phyloP scores from a whole-genome alignment of 2,888 invertebrate genomes.

The Pristionchus japonicus region DNA sequence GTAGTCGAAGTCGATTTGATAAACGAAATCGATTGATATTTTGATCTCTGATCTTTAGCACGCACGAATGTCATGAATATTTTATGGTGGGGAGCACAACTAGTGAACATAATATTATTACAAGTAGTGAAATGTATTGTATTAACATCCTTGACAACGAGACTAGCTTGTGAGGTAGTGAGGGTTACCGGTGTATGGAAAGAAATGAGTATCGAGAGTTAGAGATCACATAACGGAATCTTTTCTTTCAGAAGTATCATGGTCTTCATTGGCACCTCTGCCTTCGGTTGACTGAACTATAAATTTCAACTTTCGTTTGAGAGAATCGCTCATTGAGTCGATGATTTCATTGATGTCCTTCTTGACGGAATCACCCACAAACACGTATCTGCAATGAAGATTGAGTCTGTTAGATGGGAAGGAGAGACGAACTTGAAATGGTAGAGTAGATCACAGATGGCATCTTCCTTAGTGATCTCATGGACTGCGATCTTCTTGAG shows the following conservation, averaged over 20 bases:
- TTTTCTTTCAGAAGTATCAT: not conserved
- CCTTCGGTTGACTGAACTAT: constrained; percentile 30
- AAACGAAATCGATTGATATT: not conserved
- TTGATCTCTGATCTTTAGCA: not conserved
- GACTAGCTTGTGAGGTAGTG: not conserved
- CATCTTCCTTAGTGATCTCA: constrained; percentile 36
- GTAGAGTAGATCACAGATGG: constrained; percentile 46
- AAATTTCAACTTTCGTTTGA: constrained; percentile 40
- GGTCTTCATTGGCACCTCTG: not conserved
- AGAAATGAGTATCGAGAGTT: not conserved
- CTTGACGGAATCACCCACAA: constrained; percentile 44
- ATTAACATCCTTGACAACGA: too few species aligned
- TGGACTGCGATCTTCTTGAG: constrained; percentile 11
- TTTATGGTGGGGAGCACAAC: too few species aligned
- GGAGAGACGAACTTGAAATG: constrained; percentile 28
- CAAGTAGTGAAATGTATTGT: too few species aligned
- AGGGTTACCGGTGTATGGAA: not conserved
- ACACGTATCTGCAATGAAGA: not conserved
- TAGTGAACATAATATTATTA: too few species aligned
- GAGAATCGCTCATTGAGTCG: constrained; percentile 6
- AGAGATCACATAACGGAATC: constrained; percentile 7
- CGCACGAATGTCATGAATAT: too few species aligned
- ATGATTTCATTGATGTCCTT: constrained; percentile 38
- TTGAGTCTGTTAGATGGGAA: not conserved
- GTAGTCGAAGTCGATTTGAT: too few species aligned